Evolutionary conservation across 1,140 invertebrate genomes (phyloP), one percentile per base, ranked within the genome.

Genomic region (Drosophila hydei): DNA sequence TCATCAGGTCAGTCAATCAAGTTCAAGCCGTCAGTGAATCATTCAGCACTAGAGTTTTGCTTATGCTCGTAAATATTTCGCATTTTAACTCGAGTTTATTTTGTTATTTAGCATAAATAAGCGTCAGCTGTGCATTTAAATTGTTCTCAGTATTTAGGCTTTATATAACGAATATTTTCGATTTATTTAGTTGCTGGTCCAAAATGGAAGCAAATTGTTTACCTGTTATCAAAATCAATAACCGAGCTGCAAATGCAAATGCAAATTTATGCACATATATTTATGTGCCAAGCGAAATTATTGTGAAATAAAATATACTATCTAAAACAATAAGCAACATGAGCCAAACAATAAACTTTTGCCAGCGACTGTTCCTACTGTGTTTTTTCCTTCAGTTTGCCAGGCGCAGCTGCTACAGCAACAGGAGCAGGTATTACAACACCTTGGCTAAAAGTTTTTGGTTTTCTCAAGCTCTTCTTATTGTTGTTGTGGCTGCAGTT

Each of bases 261-360:
- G 4, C 1, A 56, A 64, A 68, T 71, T 71, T 72, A 77, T 77
- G 70, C 62, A 85, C 64, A 71, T 64, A 67, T 84, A 51, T 54
- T 51, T 12, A 9, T 30, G 74, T 68, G 64, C 27, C 42, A 71
- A 56, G 48, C 45, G 40, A 65, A 74, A 74, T 77, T 77, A 85
- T 71, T 77, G 65, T 72, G 50, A 77, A 80, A 71, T 51, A 48
- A 59, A 74, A 47, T 50, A 16, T 18, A 30, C 1, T 12, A 63
- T 25, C 51, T 54, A 50, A 59, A 68, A 12, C 11, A 63, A 23
- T 30, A 30, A n/a, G 52, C 38, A 45, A 45, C 64, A 69, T 33
- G 16, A 69, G 58, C 71, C 69, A 56, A 81, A 81, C 81, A 81
- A 77, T 72, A 60, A 87, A 85, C 77, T 87, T 87, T 81, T 61